These are phyloP conservation scores for Ectemnius lituratus DNA, from an alignment of 2,888 invertebrate genomes.

Conservation along the genomic window DNA sequence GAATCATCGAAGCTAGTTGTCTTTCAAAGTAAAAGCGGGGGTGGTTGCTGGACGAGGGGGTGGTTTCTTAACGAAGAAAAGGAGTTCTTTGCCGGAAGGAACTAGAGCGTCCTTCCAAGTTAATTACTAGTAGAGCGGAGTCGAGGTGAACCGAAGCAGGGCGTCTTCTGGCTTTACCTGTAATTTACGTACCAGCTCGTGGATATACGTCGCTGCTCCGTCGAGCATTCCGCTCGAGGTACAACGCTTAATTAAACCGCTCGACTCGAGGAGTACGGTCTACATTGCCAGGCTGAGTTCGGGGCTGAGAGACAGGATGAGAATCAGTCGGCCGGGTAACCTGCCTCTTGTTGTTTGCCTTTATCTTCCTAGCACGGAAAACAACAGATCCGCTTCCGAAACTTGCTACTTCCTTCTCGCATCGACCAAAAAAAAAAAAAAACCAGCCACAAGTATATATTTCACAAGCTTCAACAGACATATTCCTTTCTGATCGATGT, in stretches of 20 bases:
- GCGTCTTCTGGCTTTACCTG: slow-evolving; percentile 65
- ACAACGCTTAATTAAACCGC: slow-evolving; percentile 64
- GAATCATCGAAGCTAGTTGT: no score
- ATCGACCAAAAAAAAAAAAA: no score
- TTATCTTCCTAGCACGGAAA: no score
- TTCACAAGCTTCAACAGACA: neutral
- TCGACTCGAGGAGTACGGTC: slow-evolving; percentile 8
- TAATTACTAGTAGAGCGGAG: slow-evolving; percentile 66
- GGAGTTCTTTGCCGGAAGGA: slow-evolving; percentile 59
- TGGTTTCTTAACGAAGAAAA: slow-evolving; percentile 10
- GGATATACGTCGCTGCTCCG: slow-evolving; percentile 59
- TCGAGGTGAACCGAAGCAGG: slow-evolving; percentile 51
- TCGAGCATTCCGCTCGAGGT: slow-evolving; percentile 56
- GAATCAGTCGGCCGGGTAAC: slow-evolving; percentile 35
- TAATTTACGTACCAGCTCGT: slow-evolving; percentile 67
- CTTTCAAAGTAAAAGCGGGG: no score
- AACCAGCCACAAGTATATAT: no score
- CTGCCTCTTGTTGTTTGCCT: slow-evolving; percentile 4
- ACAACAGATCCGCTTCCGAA: no score
- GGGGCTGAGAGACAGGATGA: slow-evolving; percentile 25
- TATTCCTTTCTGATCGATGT: neutral
- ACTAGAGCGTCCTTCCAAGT: slow-evolving; percentile 65
- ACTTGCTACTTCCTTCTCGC: no score
- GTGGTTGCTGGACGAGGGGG: neutral
- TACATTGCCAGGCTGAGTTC: slow-evolving; percentile 24